Evolutionary conservation across 2,113 vertebrate genomes (phyloP), one percentile per base, ranked within the genome.

Genomic region (Pyrgilauda ruficollis): DNA sequence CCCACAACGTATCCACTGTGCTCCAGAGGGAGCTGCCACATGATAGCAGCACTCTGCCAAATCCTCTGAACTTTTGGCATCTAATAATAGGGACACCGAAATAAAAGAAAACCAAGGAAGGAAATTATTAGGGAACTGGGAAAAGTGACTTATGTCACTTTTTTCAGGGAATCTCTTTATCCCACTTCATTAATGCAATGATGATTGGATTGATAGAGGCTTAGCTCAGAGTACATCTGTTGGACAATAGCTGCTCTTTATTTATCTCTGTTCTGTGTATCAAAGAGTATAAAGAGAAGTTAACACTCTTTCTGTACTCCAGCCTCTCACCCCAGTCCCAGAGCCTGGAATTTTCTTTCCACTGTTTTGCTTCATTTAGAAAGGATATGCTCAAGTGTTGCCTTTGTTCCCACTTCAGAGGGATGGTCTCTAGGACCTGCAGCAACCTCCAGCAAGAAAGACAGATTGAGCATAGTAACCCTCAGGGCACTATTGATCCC

Each of bases 1-100:
- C 44, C 94, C 90, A 94, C 89, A 96, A 93, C 33, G 21, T 94
- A 96, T 92, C 94, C 70, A 46, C 88, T 35, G 63, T 1, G 0
- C 94, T 74, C 83, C 90, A 75, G 87, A 96, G 81, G 83, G 94
- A 90, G 91, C 6, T 92, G 80, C 92, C 94, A 93, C 94, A 94
- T 90, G 93, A 93, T 70, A 96, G 90, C 77, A 97, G 87, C 92
- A 85, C 69, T 8, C 92, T 96, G 94, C 96, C 96, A 97, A 97
- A 79, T 89, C 93, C 93, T 87, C 92, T 93, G 85, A 88, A 87
- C 88, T 96, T 87, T 68, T 85, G 92, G 93, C 95, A 94, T 92
- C 88, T 49, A 94, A 72, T 84, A 95, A 94, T 61, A 96, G 56
- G 58, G 50, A 84, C 5, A 16, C 61, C 3, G 33, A 61, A 87